Evolutionary conservation across 2,113 vertebrate species (phyloP), one percentile per base, ranked within the genome.

Genomic region (Festucalex cinctus): DNA sequence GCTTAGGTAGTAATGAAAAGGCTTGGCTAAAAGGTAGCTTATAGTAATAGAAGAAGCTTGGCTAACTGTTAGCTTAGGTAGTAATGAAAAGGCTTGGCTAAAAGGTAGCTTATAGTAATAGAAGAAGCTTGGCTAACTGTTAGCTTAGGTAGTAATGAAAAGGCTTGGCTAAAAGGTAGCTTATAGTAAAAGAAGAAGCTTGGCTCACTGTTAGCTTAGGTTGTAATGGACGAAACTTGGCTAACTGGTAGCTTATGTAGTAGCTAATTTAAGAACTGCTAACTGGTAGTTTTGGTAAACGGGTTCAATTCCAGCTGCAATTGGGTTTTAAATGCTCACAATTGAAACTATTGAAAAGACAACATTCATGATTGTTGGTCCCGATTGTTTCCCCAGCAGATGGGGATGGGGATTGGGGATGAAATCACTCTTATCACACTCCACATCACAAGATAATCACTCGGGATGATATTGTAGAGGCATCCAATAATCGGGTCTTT

Each of bases 211-310:
- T 10, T 41, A 41, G 10, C 39, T 39, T 32, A 32, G 28, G 28
- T 32, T 32, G 28, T 32, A 37, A 9, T n/a, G n/a, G n/a, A n/a
- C n/a, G 19, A 28, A 7, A 4, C 28, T 2, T 32, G 28, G 28
- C 28, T 32, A 2, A 32, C 20, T n/a, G 20, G 8, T 9, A 49
- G 4, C 3, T 16, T 1, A 17, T 32, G 28, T 16, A 44, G 4
- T 16, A n/a, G n/a, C n/a, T n/a, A 46, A 28, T 49, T 65, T 66
- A 65, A 53, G 62, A 68, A 14, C 16, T 51, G 48, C 20, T n/a
- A n/a, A 51, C 48, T 51, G 9, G n/a, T 22, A 51, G 20, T 20
- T 49, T 46, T 6, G 43, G 43, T 51, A 51, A 46, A 51, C 9
- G 7, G 48, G 6, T 2, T 19, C 48, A 9, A 22, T n/a, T 51